These are phyloP conservation scores for Capromys pilorides DNA, from an alignment of 2,797 vertebrate species.

Conservation along the genomic window DNA sequence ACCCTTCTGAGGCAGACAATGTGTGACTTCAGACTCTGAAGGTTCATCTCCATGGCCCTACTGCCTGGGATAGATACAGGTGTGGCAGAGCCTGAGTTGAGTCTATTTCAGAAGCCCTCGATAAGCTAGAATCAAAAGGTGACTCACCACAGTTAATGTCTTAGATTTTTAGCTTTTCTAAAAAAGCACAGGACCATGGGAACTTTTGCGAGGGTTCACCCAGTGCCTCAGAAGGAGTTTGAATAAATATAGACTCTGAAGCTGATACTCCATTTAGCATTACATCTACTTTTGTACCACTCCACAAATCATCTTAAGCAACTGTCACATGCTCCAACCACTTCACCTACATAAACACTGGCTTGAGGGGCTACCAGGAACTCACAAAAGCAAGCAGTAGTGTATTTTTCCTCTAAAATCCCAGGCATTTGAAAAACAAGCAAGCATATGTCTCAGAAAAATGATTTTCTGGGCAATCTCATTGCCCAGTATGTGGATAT, in stretches of 20 bases:
- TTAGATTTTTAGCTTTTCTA: conserved; percentile 19
- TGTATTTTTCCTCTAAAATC: neutral
- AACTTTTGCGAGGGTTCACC: neutral
- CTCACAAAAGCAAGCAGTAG: conserved; percentile 11
- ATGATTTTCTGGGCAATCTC: too few species aligned
- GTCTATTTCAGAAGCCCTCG: neutral
- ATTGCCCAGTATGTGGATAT: neutral
- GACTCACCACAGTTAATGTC: neutral
- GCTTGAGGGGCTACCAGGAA: neutral
- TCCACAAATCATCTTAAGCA: neutral
- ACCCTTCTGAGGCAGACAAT: neutral
- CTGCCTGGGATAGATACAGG: neutral
- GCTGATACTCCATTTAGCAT: neutral
- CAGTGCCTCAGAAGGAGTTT: neutral
- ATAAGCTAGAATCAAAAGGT: neutral
- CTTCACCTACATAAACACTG: conserved; percentile 16
- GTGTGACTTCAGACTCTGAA: neutral
- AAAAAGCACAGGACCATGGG: neutral
- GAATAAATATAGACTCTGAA: neutral
- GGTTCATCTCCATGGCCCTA: neutral
- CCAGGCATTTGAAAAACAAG: neutral
- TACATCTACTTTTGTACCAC: neutral
- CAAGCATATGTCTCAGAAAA: neutral
- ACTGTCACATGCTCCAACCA: neutral
- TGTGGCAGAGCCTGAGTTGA: neutral